Percentiles rank a stretch among this genome's conserved stretches.
Evolutionary conservation across 2,888 invertebrate species (phyloP).

Genomic region (Heteromyza rotundicornis): DNA sequence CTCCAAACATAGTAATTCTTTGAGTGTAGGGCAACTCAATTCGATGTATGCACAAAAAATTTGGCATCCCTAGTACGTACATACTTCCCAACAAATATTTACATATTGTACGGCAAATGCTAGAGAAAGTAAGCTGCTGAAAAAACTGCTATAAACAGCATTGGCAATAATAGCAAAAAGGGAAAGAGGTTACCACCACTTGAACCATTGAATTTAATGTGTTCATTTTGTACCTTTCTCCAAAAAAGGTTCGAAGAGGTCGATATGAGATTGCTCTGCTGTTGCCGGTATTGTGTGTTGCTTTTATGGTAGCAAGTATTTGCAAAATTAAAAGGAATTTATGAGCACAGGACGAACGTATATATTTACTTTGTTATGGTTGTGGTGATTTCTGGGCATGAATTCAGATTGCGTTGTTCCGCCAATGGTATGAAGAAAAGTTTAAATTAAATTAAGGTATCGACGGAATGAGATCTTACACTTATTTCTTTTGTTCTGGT

Average conservation of each 20-base stretch:
- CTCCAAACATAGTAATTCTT: too few species aligned
- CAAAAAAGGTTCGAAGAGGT: conserved; percentile 6
- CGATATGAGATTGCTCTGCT: conserved; percentile 3
- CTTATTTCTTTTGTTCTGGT: not conserved
- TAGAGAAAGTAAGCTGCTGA: too few species aligned
- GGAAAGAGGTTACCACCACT: not conserved
- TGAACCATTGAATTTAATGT: conserved; percentile 17
- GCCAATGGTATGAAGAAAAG: too few species aligned
- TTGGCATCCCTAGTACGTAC: too few species aligned
- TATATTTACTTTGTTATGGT: too few species aligned
- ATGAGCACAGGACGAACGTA: not conserved
- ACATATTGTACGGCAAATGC: too few species aligned
- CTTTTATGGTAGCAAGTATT: not conserved
- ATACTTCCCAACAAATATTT: too few species aligned
- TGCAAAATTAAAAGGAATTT: conserved; percentile 13
- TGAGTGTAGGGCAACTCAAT: too few species aligned
- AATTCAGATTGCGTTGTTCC: too few species aligned
- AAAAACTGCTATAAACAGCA: not conserved
- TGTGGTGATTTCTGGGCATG: too few species aligned
- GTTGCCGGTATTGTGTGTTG: conserved; percentile 1
- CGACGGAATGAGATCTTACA: not conserved
- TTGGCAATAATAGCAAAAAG: conserved; percentile 8
- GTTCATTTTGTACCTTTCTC: conserved; percentile 9
- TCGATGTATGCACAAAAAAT: too few species aligned
- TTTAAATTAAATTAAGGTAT: too few species aligned